Evolutionary conservation across 2,797 vertebrate species (phyloP).

Genomic region (Buphagus erythrorhynchus): DNA sequence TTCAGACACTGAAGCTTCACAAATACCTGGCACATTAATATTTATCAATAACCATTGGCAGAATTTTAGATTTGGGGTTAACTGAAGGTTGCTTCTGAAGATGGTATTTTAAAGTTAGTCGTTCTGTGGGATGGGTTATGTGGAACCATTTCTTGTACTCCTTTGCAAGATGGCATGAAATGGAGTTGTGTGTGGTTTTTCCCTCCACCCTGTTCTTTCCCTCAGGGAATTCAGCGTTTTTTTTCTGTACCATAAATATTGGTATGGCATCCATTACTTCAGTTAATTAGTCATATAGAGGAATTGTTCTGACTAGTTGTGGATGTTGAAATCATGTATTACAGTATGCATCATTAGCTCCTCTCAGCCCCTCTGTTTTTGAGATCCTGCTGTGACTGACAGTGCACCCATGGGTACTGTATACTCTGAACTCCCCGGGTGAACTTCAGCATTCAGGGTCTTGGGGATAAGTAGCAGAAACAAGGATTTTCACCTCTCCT

Average conservation of each 20-base stretch:
- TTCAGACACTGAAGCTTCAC: not conserved
- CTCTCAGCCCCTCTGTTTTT: not conserved
- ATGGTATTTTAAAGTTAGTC: not conserved
- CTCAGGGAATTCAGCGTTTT: constrained; percentile 45
- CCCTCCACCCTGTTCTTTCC: constrained; percentile 48
- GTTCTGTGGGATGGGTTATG: not conserved
- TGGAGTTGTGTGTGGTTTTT: constrained; percentile 34
- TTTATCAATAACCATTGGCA: not conserved
- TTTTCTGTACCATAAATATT: constrained; percentile 41
- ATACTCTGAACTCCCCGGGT: not conserved
- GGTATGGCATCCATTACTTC: constrained; percentile 37
- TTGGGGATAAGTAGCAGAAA: not conserved
- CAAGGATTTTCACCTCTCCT: not conserved
- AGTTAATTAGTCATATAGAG: constrained; percentile 62
- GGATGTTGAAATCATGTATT: constrained; percentile 28
- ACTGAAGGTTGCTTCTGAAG: not conserved
- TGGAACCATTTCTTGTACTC: not conserved
- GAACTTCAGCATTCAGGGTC: not conserved
- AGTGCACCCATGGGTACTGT: fast-evolving
- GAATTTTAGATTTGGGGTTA: not conserved
- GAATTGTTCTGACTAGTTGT: constrained; percentile 57
- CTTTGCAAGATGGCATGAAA: not conserved
- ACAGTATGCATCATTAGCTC: not conserved
- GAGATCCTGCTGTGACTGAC: not conserved
- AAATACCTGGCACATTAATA: not conserved